Percentiles rank a stretch among this genome's conserved stretches.
These are phyloP conservation scores for Urophycis tenuis DNA, from an alignment of 2,797 vertebrate species.

Conservation along the genomic window DNA sequence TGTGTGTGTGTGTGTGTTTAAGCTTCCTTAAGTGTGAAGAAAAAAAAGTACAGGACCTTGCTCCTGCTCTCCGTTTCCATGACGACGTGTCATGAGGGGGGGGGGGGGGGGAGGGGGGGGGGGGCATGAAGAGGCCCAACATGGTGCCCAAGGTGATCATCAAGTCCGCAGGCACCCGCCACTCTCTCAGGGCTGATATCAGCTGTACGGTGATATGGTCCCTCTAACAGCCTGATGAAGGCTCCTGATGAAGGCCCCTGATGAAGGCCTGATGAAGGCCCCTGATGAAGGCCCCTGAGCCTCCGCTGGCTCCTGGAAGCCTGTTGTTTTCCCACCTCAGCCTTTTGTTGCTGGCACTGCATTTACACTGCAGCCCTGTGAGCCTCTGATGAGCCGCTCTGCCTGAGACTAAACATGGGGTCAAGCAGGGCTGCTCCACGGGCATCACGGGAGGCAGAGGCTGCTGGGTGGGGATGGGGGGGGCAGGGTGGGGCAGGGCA, in stretches of 20 bases:
- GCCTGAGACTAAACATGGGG: constrained; percentile 61
- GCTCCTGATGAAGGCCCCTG: no score
- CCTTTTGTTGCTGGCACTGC: constrained; percentile 63
- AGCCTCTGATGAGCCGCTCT: constrained; percentile 55
- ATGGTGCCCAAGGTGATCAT: constrained; percentile 59
- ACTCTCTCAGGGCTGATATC: constrained; percentile 61
- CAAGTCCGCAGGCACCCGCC: constrained; percentile 50
- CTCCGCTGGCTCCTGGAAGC: constrained; percentile 61
- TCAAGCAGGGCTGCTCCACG: constrained; percentile 43
- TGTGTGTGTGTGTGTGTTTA: not conserved
- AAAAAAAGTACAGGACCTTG: not conserved
- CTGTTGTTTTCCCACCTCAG: constrained; percentile 64
- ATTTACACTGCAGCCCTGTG: constrained; percentile 63
- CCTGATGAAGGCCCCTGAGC: constrained; percentile 42
- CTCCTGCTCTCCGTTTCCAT: not conserved
- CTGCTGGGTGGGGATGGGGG: no score
- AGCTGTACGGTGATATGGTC: constrained; percentile 60
- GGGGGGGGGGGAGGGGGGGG: no score
- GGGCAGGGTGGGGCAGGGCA: no score
- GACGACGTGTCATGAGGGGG: no score
- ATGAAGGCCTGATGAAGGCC: no score
- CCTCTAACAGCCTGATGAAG: constrained; percentile 41
- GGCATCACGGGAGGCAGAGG: constrained; percentile 36
- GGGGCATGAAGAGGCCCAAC: no score
- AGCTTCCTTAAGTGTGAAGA: not conserved